Conservation (phyloP, 2,797 vertebrate species). For the Enteromius viviparus region DNA sequence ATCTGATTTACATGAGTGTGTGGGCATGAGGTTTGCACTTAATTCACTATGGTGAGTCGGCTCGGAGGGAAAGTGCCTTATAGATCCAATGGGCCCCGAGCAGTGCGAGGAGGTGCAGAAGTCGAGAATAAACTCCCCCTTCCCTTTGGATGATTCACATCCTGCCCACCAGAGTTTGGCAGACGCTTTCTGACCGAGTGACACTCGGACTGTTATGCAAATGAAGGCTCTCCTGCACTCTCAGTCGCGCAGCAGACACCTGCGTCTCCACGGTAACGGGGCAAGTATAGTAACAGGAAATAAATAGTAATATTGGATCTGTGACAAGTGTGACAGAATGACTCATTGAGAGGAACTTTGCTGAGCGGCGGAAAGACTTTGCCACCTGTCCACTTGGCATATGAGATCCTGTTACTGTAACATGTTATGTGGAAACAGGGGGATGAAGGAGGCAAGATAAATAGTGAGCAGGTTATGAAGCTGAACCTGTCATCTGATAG, state of each 20-base stretch:
- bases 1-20: slow-evolving; percentile 42
- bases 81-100: slow-evolving; percentile 1
- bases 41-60: slow-evolving; percentile 28
- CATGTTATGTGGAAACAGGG: slow-evolving; percentile 35
- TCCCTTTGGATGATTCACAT: slow-evolving; percentile 32
- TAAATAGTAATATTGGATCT: slow-evolving; percentile 41
- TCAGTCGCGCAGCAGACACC: not conserved
- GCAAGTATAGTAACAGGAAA: slow-evolving; percentile 32
- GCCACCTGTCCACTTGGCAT: slow-evolving; percentile 56
- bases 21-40: slow-evolving; percentile 54
- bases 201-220: slow-evolving; percentile 55
- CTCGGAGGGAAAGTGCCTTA: not conserved
- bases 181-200: slow-evolving; percentile 38
- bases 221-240: slow-evolving; percentile 31
- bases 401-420: slow-evolving; percentile 40
- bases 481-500: slow-evolving; percentile 14
- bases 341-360: slow-evolving; percentile 48
- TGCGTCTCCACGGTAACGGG: slow-evolving; percentile 40
- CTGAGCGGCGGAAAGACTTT: slow-evolving; percentile 49
- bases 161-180: slow-evolving; percentile 40
- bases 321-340: slow-evolving; percentile 48
- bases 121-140: not conserved
- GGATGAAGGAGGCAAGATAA: not conserved
- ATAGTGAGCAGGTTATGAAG: not conserved
- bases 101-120: slow-evolving; percentile 14